Base-by-base conservation (phyloP, 1,140 invertebrate genomes). In the Cyclargus thomasi region DNA sequence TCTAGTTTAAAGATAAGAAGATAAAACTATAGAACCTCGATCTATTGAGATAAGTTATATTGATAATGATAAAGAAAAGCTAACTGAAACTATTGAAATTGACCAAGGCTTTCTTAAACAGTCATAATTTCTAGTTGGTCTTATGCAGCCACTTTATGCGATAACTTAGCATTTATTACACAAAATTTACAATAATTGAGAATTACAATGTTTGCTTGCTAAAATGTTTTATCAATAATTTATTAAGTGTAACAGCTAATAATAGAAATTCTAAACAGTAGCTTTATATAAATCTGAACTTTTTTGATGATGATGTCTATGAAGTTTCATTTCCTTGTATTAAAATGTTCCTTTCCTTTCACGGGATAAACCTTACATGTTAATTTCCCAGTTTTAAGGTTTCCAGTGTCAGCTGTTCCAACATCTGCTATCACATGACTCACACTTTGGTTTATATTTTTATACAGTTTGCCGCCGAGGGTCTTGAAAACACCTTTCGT, bases 401-500 rank as follows among this genome's bases (percentile, higher is more conserved):
- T 47, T 47, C 36, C 36, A 47, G 39, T 47, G 39, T 47, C 39
- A 47, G 39, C 6, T 47, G 39, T 47, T 47, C 3, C 39, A 47
- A 59, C 55, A 59, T 59, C 55, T 59, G 55, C 55, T 21, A 59
- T 20, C 55, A 8, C 39, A 47, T 59, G 55, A 59, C 55, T 59
- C 55, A 59, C 2, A 20, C 53, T 55, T 11, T 59, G 17, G 10
- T 59, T 59, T 59, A 21, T 20, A 59, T 59, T 59, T 59, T 59
- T 59, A 20, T 57, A 57, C 18, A 20, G 14, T 55, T 55, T 8
- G 20, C 20, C 10, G 10, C 21, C 6, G 10, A 59, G 55, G 17
- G 17, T 59, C 17, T 20, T 21, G 17, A 22, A 59, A 59, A 59
- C 55, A 59, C 55, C 55, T 59, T 59, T 59, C 55, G 55, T 59